Base-by-base conservation (phyloP, 2,888 invertebrate genomes). In the Junonia oenone region DNA sequence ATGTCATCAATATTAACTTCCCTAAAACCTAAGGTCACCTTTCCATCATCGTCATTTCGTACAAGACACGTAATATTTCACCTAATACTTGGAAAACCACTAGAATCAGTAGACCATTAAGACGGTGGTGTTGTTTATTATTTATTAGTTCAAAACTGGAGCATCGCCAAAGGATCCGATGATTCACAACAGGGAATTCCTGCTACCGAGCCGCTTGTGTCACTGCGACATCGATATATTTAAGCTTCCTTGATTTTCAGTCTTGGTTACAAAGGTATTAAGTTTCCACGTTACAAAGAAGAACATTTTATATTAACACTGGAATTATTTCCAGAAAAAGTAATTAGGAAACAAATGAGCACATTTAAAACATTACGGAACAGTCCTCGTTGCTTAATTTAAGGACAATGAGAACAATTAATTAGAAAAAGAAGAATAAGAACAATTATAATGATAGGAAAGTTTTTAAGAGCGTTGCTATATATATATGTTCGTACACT, bases 91-190 rank as follows among this genome's bases (percentile, higher is more conserved):
- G 22, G 22, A 5, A 26, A 43, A 55, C 54, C 47, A 35, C 51
- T 53, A 33, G 47, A 43, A 55, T 51, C 47, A 35, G 50, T 53
- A 33, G 47, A 43, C 26, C 22, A 43, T 43, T 43, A 43, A 43
- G 19, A 13, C 43, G 19, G 26, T 9, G 27, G 40, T n/a, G 38
- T 43, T 38, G 49, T 49, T 45, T 49, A 52, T 49, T 49, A 53
- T 57, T 49, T 37, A 57, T 35, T 45, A 40, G 47, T 46, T 45
- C 27, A 45, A 35, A 45, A 45, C 61, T 63, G 66, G 68, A 64
- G 17, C 15, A 29, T 11, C 13, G 63, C 69, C 70, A 70, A 66
- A 64, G 66, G 66, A 67, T 50, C 62, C 53, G 64, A 68, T 67
- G 68, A 68, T 48, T 67, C 64, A 65, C 58, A 40, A 45, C 55